phyloP scores from a whole-genome alignment of 2,113 vertebrate genomes.

The Notarius lentiginosus region DNA sequence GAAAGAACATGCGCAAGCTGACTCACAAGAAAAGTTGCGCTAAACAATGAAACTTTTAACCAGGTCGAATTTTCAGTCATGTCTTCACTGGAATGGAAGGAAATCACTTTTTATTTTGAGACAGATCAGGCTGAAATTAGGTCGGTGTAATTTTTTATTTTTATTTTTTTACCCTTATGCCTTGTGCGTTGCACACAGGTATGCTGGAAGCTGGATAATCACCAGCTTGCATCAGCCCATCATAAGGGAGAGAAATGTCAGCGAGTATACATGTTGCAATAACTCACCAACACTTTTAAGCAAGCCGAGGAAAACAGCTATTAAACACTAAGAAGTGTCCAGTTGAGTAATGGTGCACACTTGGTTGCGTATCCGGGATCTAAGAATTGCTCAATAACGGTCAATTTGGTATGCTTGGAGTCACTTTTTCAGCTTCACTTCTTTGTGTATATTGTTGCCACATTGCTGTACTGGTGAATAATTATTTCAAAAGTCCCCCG shows the following conservation, averaged over 20 bases:
- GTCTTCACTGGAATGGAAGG: background rate
- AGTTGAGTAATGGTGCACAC: slow-evolving; percentile 39
- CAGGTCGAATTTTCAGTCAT: background rate
- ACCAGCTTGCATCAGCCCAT: slow-evolving; percentile 47
- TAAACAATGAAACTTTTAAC: background rate
- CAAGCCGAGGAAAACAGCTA: slow-evolving; percentile 40
- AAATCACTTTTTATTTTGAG: slow-evolving; percentile 12
- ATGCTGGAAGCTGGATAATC: slow-evolving; percentile 44
- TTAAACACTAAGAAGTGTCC: slow-evolving; percentile 41
- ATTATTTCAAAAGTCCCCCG: background rate
- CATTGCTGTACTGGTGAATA: background rate
- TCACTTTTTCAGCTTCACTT: background rate
- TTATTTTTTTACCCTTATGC: slow-evolving; percentile 2
- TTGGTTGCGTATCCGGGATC: slow-evolving; percentile 31
- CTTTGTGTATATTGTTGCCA: background rate
- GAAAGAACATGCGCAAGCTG: background rate
- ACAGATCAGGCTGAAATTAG: slow-evolving; percentile 27
- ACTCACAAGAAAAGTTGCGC: background rate
- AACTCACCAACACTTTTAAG: slow-evolving; percentile 48
- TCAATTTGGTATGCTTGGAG: slow-evolving; percentile 31
- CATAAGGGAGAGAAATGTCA: slow-evolving; percentile 50
- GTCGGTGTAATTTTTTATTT: background rate
- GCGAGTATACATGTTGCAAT: slow-evolving; percentile 46
- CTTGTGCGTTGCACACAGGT: slow-evolving; percentile 16
- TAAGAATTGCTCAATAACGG: slow-evolving; percentile 33